Evolutionary conservation across 2,888 invertebrate species (phyloP), one percentile per base, ranked within the genome.

Genomic region (Polyommatus iphigenia): DNA sequence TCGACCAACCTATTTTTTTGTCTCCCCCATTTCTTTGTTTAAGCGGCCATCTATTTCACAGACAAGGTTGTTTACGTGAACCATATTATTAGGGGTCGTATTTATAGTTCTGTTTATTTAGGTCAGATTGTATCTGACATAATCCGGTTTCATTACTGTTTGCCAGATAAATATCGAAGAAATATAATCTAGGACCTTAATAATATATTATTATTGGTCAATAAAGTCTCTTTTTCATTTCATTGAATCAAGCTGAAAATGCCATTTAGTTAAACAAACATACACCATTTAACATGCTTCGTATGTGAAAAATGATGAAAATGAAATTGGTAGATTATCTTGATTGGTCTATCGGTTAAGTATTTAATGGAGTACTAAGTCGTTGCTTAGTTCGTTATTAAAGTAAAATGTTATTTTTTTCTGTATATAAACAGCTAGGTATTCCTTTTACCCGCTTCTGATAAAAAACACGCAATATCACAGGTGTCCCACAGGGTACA

Each of bases 31-130:
- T 29, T 67, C 29, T 67, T 24, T 62, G 62, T 62, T 24, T 62
- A 71, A 71, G 36, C n/a, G n/a, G 7, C 41, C 36, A 72, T 41
- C n/a, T 20, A 41, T 72, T 72, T 72, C n/a, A 36, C 20, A 41
- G 71, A 41, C n/a, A 72, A 72, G 72, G 72, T 20, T 36, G 36
- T 72, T 72, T 72, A 41, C 41, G 83, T 84, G 86, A 87, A 87
- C 85, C 87, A 82, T 80, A 81, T 81, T 83, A 84, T 85, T 84
- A 83, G 81, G 79, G 82, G 80, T 82, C 80, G 79, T 76, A 87
- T 88, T 87, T 87, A 88, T 87, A 73, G 83, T 81, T 78, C 83
- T 87, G 87, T 87, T 87, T 85, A 86, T 84, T 77, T 73, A 72
- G 77, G 77, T 78, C 73, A 78, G 75, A 75, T 78, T 57, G 46